A percentile compares a stretch with the other conserved stretches of the same genome.
phyloP scores from a whole-genome alignment of 2,113 vertebrate genomes.

The Romanogobio albipinnatus region DNA sequence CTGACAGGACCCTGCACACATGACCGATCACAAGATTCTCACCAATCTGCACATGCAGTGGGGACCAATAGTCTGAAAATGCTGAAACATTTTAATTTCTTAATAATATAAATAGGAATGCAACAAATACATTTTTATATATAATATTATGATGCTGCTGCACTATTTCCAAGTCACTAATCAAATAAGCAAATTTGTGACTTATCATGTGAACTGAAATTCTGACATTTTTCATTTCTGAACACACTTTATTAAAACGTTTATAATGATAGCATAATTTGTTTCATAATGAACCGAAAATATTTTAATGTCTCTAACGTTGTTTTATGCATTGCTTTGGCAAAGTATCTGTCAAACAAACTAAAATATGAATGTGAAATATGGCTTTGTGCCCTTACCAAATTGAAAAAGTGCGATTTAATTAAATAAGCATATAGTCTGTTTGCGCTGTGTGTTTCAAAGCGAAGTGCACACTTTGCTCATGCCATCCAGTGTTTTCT shows the following conservation, averaged over 20 bases:
- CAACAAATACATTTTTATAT: background rate
- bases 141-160: background rate
- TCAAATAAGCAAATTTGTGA: background rate
- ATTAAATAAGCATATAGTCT: no score
- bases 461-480: no score
- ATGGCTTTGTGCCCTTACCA: no score
- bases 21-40: background rate
- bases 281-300: background rate
- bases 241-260: background rate
- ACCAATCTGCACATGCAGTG: background rate
- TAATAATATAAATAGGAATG: background rate
- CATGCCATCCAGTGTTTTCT: no score
- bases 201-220: background rate
- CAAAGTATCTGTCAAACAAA: no score
- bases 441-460: no score
- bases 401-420: no score
- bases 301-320: no score
- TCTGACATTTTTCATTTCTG: background rate
- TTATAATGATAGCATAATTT: background rate
- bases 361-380: no score
- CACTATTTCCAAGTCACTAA: background rate
- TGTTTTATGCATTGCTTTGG: no score
- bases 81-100: background rate
- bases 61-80: background rate
- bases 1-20: conserved; percentile 83